A percentile compares a stretch with the other conserved stretches of the same genome.
phyloP scores from a whole-genome alignment of 2,888 invertebrate genomes.

The Polyommatus icarus region DNA sequence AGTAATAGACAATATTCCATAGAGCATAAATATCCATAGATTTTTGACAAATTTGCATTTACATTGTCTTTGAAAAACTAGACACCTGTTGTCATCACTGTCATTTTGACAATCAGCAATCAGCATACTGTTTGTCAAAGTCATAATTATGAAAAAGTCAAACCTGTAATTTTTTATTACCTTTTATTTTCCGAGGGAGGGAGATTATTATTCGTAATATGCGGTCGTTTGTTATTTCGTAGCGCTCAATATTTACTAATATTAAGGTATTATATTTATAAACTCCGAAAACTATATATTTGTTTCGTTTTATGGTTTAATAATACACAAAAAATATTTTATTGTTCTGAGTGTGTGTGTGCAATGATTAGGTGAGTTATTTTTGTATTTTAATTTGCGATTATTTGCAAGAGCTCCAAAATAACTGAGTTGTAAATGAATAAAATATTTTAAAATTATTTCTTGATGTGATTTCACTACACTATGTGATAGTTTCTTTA shows the following conservation, averaged over 20 bases:
- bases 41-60: too few species aligned
- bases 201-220: conserved; percentile 2
- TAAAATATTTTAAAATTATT: background rate
- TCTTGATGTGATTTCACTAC: background rate
- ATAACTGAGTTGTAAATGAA: background rate
- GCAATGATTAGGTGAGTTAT: conserved; percentile 41
- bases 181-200: background rate
- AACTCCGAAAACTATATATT: background rate
- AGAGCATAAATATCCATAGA: too few species aligned
- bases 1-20: too few species aligned
- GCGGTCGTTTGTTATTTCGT: conserved; percentile 22
- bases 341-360: conserved; percentile 27
- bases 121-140: background rate
- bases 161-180: conserved; percentile 10
- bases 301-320: background rate
- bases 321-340: conserved; percentile 18
- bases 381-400: conserved; percentile 31
- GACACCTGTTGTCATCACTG: background rate
- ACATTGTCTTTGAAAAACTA: too few species aligned
- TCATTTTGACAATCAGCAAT: background rate
- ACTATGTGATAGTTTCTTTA: background rate
- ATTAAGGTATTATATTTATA: background rate
- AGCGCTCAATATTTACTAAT: conserved; percentile 5
- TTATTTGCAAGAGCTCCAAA: background rate
- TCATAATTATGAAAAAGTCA: background rate